Evolutionary conservation across 2,113 vertebrate genomes (phyloP).

Genomic region (Reinhardtius hippoglossoides): DNA sequence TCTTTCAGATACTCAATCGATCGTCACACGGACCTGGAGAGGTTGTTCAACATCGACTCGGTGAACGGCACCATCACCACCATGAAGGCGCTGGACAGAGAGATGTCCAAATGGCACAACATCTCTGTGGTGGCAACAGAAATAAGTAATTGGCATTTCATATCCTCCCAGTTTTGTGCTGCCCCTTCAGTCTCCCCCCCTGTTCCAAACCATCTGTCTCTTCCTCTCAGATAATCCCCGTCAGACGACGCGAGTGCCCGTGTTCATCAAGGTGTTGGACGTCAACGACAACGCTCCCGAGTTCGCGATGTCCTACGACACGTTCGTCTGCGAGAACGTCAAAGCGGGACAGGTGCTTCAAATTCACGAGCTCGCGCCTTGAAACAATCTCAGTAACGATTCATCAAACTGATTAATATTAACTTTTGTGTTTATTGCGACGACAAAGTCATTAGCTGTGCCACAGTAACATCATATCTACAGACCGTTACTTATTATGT

Average conservation of each 20-base stretch:
- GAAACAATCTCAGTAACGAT: neutral
- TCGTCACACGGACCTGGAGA: slow-evolving; percentile 92
- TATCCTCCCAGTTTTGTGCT: neutral
- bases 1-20: slow-evolving; percentile 92
- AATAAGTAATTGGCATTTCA: slow-evolving; percentile 83
- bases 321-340: slow-evolving; percentile 97
- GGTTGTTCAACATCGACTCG: slow-evolving; percentile 91
- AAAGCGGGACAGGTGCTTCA: slow-evolving; percentile 91
- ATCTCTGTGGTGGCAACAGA: slow-evolving; percentile 94
- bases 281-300: slow-evolving; percentile 96
- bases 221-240: slow-evolving; percentile 88
- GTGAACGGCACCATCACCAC: slow-evolving; percentile 95
- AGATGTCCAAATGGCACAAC: slow-evolving; percentile 95
- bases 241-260: slow-evolving; percentile 90
- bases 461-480: no score
- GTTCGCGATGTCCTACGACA: slow-evolving; percentile 96
- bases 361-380: neutral
- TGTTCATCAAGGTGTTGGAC: slow-evolving; percentile 94
- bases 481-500: no score
- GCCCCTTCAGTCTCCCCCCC: no score
- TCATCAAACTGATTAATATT: neutral
- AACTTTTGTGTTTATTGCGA: no score
- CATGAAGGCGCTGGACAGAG: slow-evolving; percentile 91
- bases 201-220: accelerated
- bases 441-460: no score